Conservation (phyloP, 1,140 invertebrate species). For the Drosophila simulans region DNA sequence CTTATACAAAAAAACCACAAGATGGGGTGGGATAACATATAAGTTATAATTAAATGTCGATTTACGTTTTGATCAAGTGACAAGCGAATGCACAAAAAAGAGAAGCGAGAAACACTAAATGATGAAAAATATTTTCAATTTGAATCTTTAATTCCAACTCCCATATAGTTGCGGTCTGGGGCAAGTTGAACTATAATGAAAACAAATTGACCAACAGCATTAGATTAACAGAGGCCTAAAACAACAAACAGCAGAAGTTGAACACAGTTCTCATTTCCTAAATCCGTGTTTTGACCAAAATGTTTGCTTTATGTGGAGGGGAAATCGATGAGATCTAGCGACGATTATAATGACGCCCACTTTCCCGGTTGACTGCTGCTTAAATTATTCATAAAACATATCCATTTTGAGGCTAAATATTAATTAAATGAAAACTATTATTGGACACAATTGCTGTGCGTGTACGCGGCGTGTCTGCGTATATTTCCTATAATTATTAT, state of each 20-base stretch:
- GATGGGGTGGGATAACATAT: conserved; percentile 35
- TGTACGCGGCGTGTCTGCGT: conserved; percentile 18
- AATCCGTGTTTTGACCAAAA: conserved; percentile 2
- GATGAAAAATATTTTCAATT: conserved; percentile 34
- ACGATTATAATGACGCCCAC: conserved; percentile 17
- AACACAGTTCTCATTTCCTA: conserved; percentile 11
- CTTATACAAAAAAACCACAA: conserved; percentile 55
- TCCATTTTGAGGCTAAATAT: conserved; percentile 61
- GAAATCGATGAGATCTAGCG: conserved; percentile 27
- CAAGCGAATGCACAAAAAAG: conserved; percentile 16
- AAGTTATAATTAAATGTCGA: conserved; percentile 78
- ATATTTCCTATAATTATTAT: conserved; percentile 36
- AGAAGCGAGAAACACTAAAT: conserved; percentile 8
- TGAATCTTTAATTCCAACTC: conserved; percentile 7
- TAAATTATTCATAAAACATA: conserved; percentile 69
- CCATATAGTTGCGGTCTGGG: conserved; percentile 7
- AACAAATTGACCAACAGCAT: conserved; percentile 74
- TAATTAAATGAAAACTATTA: conserved; percentile 73
- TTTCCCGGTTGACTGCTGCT: conserved; percentile 16
- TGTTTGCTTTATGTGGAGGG: not conserved
- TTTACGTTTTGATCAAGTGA: conserved; percentile 60
- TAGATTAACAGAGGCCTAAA: conserved; percentile 64
- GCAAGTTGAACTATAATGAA: conserved; percentile 57
- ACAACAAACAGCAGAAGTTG: conserved; percentile 25
- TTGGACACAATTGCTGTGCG: conserved; percentile 54